Percentiles rank a stretch among this genome's conserved stretches.
Conservation (phyloP, 1,140 invertebrate species). For the Hypsibius dujardini region DNA sequence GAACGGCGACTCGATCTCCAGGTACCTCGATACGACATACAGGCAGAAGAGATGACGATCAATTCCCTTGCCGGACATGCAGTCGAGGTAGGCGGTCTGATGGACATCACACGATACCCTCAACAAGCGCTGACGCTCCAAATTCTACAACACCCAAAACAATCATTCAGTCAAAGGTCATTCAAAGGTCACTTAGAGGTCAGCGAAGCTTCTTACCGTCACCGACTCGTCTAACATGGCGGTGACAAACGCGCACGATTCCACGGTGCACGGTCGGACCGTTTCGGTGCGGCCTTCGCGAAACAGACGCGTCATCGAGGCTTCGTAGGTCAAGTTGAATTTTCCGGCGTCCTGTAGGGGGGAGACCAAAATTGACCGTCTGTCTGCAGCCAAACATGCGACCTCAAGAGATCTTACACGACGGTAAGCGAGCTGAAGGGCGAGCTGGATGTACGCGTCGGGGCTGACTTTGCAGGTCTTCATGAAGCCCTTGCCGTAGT, state of each 20-base stretch:
- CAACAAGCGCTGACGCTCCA: slow-evolving; percentile 41
- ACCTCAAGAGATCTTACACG: slow-evolving; percentile 36
- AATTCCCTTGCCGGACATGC: slow-evolving; percentile 87
- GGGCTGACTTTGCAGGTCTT: slow-evolving; percentile 74
- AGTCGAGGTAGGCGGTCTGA: slow-evolving; percentile 72
- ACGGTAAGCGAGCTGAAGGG: slow-evolving; percentile 80
- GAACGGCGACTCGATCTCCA: slow-evolving; percentile 89
- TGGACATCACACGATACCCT: slow-evolving; percentile 56
- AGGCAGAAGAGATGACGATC: slow-evolving; percentile 93
- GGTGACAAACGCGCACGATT: slow-evolving; percentile 74
- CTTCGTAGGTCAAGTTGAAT: slow-evolving; percentile 90
- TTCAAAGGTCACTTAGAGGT: background rate
- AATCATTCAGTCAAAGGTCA: no score
- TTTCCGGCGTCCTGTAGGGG: slow-evolving; percentile 65
- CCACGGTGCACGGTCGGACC: slow-evolving; percentile 79
- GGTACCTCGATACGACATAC: slow-evolving; percentile 91
- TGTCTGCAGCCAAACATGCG: no score
- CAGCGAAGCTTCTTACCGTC: slow-evolving; percentile 32
- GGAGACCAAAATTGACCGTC: no score
- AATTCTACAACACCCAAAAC: slow-evolving; percentile 25
- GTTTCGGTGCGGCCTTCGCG: slow-evolving; percentile 93
- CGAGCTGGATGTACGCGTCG: slow-evolving; percentile 90
- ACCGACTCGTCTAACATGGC: slow-evolving; percentile 56
- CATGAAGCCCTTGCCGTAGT: slow-evolving; percentile 89
- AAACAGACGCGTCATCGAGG: slow-evolving; percentile 89